Percentiles rank a stretch among this genome's conserved stretches.
Conservation (phyloP, 2,888 invertebrate species). For the Muschampia plurimacula region DNA sequence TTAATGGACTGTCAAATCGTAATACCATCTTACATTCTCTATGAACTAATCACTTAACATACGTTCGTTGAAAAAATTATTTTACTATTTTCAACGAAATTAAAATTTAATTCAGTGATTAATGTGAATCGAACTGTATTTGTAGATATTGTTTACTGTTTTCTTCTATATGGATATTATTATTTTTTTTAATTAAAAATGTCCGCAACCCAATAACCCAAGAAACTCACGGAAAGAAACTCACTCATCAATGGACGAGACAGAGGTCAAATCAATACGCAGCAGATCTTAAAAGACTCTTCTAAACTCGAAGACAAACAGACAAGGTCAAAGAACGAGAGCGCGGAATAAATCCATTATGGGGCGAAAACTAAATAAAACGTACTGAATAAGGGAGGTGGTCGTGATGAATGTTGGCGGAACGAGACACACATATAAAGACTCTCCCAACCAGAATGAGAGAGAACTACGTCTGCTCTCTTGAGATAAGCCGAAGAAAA, state of each 20-base stretch:
- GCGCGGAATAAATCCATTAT: conserved; percentile 78
- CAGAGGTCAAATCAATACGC: conserved; percentile 45
- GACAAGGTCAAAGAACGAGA: conserved; percentile 74
- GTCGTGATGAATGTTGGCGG: conserved; percentile 63
- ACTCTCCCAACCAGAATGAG: conserved; percentile 53
- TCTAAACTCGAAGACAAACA: conserved; percentile 54
- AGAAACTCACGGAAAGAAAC: background rate
- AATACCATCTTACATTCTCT: too few relatives aligned
- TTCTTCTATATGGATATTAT: too few relatives aligned
- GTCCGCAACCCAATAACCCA: too few relatives aligned
- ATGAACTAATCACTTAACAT: too few relatives aligned
- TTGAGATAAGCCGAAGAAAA: conserved; percentile 82
- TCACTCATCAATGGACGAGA: conserved; percentile 13
- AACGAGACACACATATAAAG: conserved; percentile 52
- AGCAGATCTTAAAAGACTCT: conserved; percentile 42
- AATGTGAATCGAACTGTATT: too few relatives aligned
- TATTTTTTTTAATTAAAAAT: too few relatives aligned
- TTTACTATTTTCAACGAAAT: too few relatives aligned
- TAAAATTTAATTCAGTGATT: too few relatives aligned
- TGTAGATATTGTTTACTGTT: too few relatives aligned
- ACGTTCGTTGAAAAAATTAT: too few relatives aligned
- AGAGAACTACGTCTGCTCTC: conserved; percentile 66
- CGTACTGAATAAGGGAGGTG: conserved; percentile 65
- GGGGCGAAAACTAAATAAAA: conserved; percentile 81
- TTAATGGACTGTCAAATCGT: too few relatives aligned